Conservation (phyloP, 2,113 vertebrate genomes). For the Stigmatopora argus region DNA sequence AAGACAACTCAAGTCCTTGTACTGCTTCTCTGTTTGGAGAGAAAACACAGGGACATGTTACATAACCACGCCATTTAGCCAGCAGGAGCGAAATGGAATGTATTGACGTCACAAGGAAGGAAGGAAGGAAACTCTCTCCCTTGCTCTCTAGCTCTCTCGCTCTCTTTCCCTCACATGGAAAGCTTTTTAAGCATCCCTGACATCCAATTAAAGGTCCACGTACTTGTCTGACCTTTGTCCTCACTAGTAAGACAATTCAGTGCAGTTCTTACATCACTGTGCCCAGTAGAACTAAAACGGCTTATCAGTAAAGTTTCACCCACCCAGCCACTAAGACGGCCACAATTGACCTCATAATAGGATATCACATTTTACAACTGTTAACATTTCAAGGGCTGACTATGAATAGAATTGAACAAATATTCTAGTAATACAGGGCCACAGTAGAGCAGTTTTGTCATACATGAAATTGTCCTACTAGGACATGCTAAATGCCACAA, state of each 20-base stretch:
- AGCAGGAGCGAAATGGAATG: constrained; percentile 57
- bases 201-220: neutral
- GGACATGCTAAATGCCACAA: too few relatives aligned
- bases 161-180: neutral
- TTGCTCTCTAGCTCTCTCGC: neutral
- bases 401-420: too few relatives aligned
- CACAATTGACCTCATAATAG: too few relatives aligned
- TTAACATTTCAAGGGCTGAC: too few relatives aligned
- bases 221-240: neutral
- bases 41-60: constrained; percentile 27
- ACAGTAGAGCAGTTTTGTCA: too few relatives aligned
- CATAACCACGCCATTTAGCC: constrained; percentile 29
- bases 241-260: neutral
- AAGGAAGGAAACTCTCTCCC: constrained; percentile 10
- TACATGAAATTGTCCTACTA: too few relatives aligned
- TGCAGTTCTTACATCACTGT: neutral
- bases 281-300: neutral
- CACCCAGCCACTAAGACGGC: too few relatives aligned
- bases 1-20: neutral
- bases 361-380: too few relatives aligned
- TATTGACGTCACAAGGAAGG: constrained; percentile 69
- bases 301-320: neutral
- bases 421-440: too few relatives aligned
- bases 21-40: neutral
- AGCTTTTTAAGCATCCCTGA: neutral